phyloP scores from a whole-genome alignment of 1,140 invertebrate species.

The Polyergus mexicanus region DNA sequence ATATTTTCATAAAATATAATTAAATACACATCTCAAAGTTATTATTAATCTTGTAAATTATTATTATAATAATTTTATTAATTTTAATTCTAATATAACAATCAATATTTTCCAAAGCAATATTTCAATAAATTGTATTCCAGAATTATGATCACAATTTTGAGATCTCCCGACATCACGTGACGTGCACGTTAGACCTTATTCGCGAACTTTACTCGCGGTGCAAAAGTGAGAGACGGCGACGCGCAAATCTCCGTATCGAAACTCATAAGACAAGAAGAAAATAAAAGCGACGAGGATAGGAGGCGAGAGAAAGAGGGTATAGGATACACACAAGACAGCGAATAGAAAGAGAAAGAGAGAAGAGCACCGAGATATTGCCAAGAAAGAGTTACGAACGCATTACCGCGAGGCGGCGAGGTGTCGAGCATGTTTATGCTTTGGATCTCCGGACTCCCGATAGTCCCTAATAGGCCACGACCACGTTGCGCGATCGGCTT shows the following conservation, averaged over 20 bases:
- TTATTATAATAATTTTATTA: too few relatives aligned
- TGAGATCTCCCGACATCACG: too few relatives aligned
- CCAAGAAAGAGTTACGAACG: conserved; percentile 80
- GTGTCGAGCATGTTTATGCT: conserved; percentile 83
- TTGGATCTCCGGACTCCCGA: conserved; percentile 76
- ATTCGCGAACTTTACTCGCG: not conserved
- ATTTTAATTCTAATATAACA: too few relatives aligned
- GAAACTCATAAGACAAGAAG: conserved; percentile 23
- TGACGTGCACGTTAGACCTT: not conserved
- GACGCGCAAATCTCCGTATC: conserved; percentile 38
- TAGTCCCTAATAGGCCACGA: conserved; percentile 82
- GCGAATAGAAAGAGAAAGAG: conserved; percentile 39
- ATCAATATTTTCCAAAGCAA: too few relatives aligned
- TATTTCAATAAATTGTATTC: too few relatives aligned
- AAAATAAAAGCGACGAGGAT: conserved; percentile 64
- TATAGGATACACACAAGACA: not conserved
- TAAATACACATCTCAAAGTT: too few relatives aligned
- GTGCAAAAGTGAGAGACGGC: not conserved
- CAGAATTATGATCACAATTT: not conserved
- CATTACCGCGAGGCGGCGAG: conserved; percentile 80
- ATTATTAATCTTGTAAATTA: too few relatives aligned
- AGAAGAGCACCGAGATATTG: conserved; percentile 73
- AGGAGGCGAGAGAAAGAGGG: conserved; percentile 28
- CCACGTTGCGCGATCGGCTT: conserved; percentile 66
- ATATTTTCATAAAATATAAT: too few relatives aligned